Conservation (phyloP, 2,113 vertebrate genomes). For the Psettodes erumei region DNA sequence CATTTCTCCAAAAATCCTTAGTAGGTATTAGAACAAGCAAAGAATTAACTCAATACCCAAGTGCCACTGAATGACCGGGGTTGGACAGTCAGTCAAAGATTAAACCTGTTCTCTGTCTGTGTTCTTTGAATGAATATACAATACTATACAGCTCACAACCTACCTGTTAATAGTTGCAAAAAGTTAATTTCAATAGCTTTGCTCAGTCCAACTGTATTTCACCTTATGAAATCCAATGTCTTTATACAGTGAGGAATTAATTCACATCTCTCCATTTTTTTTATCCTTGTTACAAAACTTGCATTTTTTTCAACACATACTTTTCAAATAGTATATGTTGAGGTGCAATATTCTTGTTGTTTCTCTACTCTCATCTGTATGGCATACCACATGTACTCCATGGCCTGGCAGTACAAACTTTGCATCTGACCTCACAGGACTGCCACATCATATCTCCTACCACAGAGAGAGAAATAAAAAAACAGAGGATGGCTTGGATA, state of each 20-base stretch:
- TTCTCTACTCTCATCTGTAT: neutral
- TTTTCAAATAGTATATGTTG: neutral
- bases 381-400: neutral
- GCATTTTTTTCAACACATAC: conserved; percentile 4
- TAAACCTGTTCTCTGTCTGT: neutral
- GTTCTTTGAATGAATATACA: neutral
- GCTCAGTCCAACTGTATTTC: neutral
- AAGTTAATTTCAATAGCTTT: neutral
- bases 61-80: neutral
- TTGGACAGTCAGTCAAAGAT: neutral
- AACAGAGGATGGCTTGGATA: neutral
- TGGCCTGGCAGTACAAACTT: neutral
- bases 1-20: no score
- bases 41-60: neutral
- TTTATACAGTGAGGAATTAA: neutral
- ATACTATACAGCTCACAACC: neutral
- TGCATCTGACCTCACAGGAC: conserved; percentile 5
- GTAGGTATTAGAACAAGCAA: neutral
- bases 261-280: neutral
- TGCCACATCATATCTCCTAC: neutral
- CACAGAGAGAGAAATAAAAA: no score
- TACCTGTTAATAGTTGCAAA: neutral
- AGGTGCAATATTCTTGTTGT: conserved; percentile 2
- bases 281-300: neutral
- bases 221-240: neutral